phyloP scores from a whole-genome alignment of 1,140 invertebrate genomes.

The Sarcophaga bullata region DNA sequence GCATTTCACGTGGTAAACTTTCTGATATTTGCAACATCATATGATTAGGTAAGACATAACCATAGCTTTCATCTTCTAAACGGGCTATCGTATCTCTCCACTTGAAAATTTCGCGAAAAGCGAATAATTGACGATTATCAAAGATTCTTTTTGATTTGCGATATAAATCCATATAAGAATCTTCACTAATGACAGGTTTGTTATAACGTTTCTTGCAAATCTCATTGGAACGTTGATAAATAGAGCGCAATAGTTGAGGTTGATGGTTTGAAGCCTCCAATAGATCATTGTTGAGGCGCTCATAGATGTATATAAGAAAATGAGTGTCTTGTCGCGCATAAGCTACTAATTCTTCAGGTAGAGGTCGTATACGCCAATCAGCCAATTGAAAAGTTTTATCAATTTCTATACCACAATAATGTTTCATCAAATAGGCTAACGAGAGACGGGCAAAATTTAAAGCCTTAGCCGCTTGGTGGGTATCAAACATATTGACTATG shows the following conservation, averaged over 20 bases:
- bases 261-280: slow-evolving; percentile 76
- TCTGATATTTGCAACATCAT: slow-evolving; percentile 94
- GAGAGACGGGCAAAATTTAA: slow-evolving; percentile 80
- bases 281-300: slow-evolving; percentile 82
- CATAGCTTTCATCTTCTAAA: slow-evolving; percentile 89
- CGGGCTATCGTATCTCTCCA: slow-evolving; percentile 92
- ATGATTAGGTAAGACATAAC: slow-evolving; percentile 94
- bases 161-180: slow-evolving; percentile 81
- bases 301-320: slow-evolving; percentile 93
- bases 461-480: slow-evolving; percentile 84
- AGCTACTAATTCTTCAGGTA: slow-evolving; percentile 82
- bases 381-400: slow-evolving; percentile 94
- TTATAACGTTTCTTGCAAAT: slow-evolving; percentile 82
- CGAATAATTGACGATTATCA: slow-evolving; percentile 86
- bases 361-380: slow-evolving; percentile 95
- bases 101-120: slow-evolving; percentile 82
- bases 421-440: slow-evolving; percentile 81
- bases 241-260: slow-evolving; percentile 76
- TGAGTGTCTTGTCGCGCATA: slow-evolving; percentile 97
- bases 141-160: slow-evolving; percentile 83
- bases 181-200: slow-evolving; percentile 79
- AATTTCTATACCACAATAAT: slow-evolving; percentile 81
- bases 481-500: slow-evolving; percentile 98
- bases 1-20: slow-evolving; percentile 90
- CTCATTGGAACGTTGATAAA: slow-evolving; percentile 77